Percentiles rank a stretch among this genome's conserved stretches.
phyloP scores from a whole-genome alignment of 1,140 invertebrate genomes.

The Metopolophium dirhodum region DNA sequence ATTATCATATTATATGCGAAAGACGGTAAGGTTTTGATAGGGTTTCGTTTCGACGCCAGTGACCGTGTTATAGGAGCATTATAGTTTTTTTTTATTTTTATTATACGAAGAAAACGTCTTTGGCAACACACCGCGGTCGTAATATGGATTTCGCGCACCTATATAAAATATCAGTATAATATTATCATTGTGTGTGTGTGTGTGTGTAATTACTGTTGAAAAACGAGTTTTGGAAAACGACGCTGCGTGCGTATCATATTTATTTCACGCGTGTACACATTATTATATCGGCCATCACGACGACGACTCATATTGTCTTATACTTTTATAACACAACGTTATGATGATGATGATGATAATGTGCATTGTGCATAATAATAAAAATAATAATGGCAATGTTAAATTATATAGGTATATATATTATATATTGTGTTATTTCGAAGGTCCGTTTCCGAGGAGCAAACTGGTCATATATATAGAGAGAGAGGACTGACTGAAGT shows the following conservation, averaged over 20 bases:
- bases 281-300: neutral
- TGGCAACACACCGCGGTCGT: neutral
- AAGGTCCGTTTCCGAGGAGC: too few relatives aligned
- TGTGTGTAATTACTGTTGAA: neutral
- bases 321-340: neutral
- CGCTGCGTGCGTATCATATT: neutral
- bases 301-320: neutral
- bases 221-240: constrained; percentile 24
- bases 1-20: neutral
- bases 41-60: neutral
- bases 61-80: neutral
- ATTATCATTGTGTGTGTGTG: too few relatives aligned
- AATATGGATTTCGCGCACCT: neutral
- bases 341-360: neutral
- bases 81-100: neutral
- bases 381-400: too few relatives aligned
- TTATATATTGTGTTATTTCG: too few relatives aligned
- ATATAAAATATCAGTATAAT: neutral
- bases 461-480: too few relatives aligned
- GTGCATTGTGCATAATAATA: too few relatives aligned
- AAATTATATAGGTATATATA: too few relatives aligned
- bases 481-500: too few relatives aligned
- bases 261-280: neutral
- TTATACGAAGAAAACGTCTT: neutral
- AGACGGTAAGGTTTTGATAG: neutral